Conservation (phyloP, 1,140 invertebrate genomes). For the Bombus superbus region DNA sequence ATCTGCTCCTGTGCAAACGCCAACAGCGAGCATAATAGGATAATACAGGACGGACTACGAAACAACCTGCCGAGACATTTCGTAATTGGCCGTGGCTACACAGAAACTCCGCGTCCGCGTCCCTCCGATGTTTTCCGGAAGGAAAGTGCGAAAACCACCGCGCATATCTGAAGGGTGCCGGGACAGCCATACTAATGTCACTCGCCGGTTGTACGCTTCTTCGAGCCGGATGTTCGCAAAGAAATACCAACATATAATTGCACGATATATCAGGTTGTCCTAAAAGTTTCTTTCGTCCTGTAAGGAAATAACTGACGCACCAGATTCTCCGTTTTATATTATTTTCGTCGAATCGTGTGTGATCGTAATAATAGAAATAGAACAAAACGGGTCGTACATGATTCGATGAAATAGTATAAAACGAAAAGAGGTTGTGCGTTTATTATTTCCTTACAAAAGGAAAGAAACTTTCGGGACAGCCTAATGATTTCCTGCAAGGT, state of each 20-base stretch:
- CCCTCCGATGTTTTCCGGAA: background rate
- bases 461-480: too few relatives aligned
- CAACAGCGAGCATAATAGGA: constrained; percentile 73
- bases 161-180: constrained; percentile 23
- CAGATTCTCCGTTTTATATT: too few relatives aligned
- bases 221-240: constrained; percentile 40
- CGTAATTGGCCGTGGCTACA: constrained; percentile 76
- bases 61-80: constrained; percentile 68
- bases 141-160: constrained; percentile 47
- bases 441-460: too few relatives aligned
- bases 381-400: too few relatives aligned
- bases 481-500: too few relatives aligned
- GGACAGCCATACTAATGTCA: constrained; percentile 42
- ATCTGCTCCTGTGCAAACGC: constrained; percentile 47
- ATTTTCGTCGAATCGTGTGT: too few relatives aligned
- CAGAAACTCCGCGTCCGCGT: background rate
- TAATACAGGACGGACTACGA: constrained; percentile 69
- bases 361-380: too few relatives aligned
- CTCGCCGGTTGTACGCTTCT: constrained; percentile 14
- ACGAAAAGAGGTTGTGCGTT: too few relatives aligned
- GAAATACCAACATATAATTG: constrained; percentile 39
- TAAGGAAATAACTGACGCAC: too few relatives aligned
- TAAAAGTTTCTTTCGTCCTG: too few relatives aligned
- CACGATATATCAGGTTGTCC: background rate
- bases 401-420: too few relatives aligned